Percentiles rank a stretch among this genome's conserved stretches.
phyloP scores from a whole-genome alignment of 2,888 invertebrate species.

The Phyllotreta cruciferae region DNA sequence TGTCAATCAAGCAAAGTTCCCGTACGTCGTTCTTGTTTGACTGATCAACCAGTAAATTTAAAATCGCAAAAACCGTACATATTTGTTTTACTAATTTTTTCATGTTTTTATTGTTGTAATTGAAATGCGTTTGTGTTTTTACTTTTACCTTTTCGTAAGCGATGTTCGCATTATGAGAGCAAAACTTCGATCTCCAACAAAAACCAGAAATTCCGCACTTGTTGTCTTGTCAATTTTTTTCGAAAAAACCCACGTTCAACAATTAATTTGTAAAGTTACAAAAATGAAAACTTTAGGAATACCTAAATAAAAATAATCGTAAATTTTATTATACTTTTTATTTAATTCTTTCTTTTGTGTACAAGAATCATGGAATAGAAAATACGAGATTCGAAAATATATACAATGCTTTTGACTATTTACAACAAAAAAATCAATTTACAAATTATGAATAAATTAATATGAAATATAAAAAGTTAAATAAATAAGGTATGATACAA shows the following conservation, averaged over 20 bases:
- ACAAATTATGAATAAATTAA: conserved; percentile 48
- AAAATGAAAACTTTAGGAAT: neutral
- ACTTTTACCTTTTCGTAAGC: conserved; percentile 17
- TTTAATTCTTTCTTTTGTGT: conserved; percentile 42
- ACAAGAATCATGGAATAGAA: conserved; percentile 41
- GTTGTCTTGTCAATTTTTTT: conserved; percentile 1
- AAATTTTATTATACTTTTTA: conserved; percentile 34
- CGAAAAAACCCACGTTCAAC: neutral
- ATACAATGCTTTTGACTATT: conserved; percentile 45
- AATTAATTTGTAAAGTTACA: neutral
- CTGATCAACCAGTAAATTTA: conserved; percentile 53
- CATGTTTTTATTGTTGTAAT: conserved; percentile 43
- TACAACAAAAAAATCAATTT: conserved; percentile 47
- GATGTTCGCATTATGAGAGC: conserved; percentile 12
- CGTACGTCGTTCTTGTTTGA: conserved; percentile 49
- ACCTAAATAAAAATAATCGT: neutral
- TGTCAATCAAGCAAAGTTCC: conserved; percentile 54
- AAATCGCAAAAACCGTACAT: conserved; percentile 51
- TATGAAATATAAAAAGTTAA: conserved; percentile 40
- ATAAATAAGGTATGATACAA: conserved; percentile 49
- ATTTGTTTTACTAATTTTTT: conserved; percentile 53
- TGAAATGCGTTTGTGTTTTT: conserved; percentile 44
- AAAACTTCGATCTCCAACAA: conserved; percentile 9
- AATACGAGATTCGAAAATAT: conserved; percentile 37
- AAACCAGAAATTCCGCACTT: conserved; percentile 10